A percentile compares a stretch with the other conserved stretches of the same genome.
Evolutionary conservation across 2,888 invertebrate species (phyloP).

Genomic region (Resseliella maxima): DNA sequence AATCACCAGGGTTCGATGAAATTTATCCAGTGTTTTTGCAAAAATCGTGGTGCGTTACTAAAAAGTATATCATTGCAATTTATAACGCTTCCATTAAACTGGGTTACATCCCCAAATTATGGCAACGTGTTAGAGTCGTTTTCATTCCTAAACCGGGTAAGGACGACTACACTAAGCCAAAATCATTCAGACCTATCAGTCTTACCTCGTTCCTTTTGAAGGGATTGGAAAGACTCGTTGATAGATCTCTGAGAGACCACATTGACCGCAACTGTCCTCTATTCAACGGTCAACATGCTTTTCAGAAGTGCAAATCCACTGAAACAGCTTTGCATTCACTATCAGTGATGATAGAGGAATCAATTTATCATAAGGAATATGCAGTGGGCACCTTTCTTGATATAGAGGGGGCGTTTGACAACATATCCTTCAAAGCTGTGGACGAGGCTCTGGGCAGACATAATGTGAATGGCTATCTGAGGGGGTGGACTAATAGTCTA

Average conservation of each 20-base stretch:
- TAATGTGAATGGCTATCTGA: neutral
- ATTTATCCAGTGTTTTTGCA: neutral
- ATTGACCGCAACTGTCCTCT: slow-evolving; percentile 54
- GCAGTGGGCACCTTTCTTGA: neutral
- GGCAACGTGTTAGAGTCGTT: slow-evolving; percentile 57
- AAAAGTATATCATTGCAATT: neutral
- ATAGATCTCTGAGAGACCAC: slow-evolving; percentile 58
- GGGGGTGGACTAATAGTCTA: neutral
- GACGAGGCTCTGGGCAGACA: neutral
- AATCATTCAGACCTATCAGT: slow-evolving; percentile 60
- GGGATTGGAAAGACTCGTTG: slow-evolving; percentile 60
- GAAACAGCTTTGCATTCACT: slow-evolving; percentile 54
- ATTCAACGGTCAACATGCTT: slow-evolving; percentile 59
- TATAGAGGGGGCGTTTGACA: slow-evolving; percentile 22
- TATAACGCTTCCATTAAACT: slow-evolving; percentile 37
- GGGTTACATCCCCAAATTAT: slow-evolving; percentile 49
- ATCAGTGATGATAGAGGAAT: neutral
- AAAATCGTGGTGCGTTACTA: neutral
- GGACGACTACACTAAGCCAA: slow-evolving; percentile 57
- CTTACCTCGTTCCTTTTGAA: slow-evolving; percentile 60
- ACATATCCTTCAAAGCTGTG: neutral
- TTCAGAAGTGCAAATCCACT: slow-evolving; percentile 59
- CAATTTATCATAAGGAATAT: neutral
- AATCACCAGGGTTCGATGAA: neutral
- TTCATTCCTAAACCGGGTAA: slow-evolving; percentile 59